Evolutionary conservation across 2,113 vertebrate species (phyloP).

Genomic region (Tyrannus savana): DNA sequence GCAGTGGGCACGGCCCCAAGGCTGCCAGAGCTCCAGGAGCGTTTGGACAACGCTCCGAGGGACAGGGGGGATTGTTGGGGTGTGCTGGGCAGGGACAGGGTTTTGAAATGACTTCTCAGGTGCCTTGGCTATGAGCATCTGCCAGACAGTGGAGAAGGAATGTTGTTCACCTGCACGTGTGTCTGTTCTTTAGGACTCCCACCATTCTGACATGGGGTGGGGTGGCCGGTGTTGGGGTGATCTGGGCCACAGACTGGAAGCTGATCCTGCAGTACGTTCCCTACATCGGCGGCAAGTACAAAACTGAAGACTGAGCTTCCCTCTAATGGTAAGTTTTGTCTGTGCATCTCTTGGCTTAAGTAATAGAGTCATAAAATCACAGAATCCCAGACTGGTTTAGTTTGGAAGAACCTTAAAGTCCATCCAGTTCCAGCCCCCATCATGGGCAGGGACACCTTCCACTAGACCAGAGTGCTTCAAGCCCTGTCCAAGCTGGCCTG

Average conservation of each 20-base stretch:
- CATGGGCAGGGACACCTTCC: neutral
- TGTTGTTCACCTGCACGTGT: neutral
- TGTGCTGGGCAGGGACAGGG: neutral
- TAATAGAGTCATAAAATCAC: neutral
- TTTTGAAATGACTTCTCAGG: neutral
- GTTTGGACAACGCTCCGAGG: neutral
- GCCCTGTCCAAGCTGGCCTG: neutral
- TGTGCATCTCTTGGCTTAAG: neutral
- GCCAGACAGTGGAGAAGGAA: too few species aligned
- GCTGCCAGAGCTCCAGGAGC: neutral
- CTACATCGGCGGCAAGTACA: constrained; percentile 89
- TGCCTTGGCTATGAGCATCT: neutral
- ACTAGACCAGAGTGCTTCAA: neutral
- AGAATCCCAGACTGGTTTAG: neutral
- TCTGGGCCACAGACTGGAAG: constrained; percentile 91
- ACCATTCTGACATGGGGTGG: constrained; percentile 81
- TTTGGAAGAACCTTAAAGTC: neutral
- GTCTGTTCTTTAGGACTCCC: constrained; percentile 79
- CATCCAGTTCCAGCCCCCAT: neutral
- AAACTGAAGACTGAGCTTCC: constrained; percentile 75
- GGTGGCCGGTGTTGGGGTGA: constrained; percentile 76
- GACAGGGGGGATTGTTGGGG: neutral
- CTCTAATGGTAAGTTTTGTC: constrained; percentile 36
- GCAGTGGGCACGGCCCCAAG: neutral
- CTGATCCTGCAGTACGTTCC: constrained; percentile 90